These are phyloP conservation scores for Bombylius discolor DNA, from an alignment of 2,888 invertebrate genomes.

Conservation along the genomic window DNA sequence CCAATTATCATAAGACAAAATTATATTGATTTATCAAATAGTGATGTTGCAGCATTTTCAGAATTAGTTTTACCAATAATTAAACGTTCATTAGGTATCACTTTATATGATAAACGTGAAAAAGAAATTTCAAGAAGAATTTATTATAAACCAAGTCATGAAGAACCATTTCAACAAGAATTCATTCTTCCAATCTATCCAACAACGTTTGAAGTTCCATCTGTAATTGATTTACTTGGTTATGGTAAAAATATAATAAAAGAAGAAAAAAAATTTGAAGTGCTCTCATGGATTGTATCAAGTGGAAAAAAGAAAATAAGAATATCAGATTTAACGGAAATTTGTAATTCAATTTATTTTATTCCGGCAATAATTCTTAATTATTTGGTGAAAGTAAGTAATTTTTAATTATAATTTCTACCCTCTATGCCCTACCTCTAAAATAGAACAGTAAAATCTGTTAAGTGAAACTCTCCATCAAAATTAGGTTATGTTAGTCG, in stretches of 20 bases:
- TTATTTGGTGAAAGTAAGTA: conserved; percentile 8
- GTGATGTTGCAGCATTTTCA: conserved; percentile 2
- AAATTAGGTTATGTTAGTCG: too few relatives aligned
- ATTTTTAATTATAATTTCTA: too few relatives aligned
- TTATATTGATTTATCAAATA: conserved; percentile 8
- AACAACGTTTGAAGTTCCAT: conserved; percentile 1
- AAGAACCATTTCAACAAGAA: conserved; percentile 6
- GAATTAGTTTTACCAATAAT: conserved; percentile 8
- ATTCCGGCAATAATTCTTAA: conserved; percentile 4
- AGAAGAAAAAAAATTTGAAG: neutral
- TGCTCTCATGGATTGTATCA: conserved; percentile 6
- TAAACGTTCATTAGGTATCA: conserved; percentile 7
- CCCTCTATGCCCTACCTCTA: too few relatives aligned
- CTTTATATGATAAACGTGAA: neutral
- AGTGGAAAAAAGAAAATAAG: neutral
- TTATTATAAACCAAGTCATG: conserved; percentile 8
- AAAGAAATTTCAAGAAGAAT: neutral
- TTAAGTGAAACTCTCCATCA: too few relatives aligned
- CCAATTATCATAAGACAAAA: conserved; percentile 5
- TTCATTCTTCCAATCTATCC: conserved; percentile 5
- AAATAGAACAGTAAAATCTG: too few relatives aligned
- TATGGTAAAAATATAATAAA: neutral
- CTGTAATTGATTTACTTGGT: conserved; percentile 1
- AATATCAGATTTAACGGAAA: neutral
- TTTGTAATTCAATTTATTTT: conserved; percentile 3